A percentile compares a stretch with the other conserved stretches of the same genome.
Conservation (phyloP, 53 echinoderm and acorn worm species). For the Pentamera pediparva region DNA sequence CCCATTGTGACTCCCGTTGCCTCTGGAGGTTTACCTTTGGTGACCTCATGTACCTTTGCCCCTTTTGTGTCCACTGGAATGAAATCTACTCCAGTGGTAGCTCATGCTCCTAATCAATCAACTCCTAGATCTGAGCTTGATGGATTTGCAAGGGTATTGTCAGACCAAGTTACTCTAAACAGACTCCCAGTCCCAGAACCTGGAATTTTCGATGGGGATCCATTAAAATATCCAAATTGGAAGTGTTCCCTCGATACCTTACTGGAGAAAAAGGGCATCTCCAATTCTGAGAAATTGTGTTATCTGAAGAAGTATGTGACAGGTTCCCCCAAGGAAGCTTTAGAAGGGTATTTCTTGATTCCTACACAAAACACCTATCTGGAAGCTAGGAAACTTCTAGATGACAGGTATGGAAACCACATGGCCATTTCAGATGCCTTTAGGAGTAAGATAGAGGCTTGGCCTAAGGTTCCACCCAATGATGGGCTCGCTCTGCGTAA, state of each 20-base stretch:
- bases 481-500: conserved; percentile 2
- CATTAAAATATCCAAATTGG: background rate
- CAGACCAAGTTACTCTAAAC: background rate
- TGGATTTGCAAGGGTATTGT: background rate
- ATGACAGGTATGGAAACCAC: background rate
- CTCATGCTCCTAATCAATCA: no score
- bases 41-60: no score
- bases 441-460: background rate
- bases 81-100: no score
- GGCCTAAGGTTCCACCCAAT: conserved; percentile 6
- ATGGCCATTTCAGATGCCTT: conserved; percentile 5
- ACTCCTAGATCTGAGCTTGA: background rate
- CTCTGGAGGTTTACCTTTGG: background rate
- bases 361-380: background rate
- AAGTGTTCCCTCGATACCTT: background rate
- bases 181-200: background rate
- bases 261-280: background rate
- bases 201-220: background rate
- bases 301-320: background rate
- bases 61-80: no score
- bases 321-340: background rate
- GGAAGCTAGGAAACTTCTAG: background rate
- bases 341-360: conserved; percentile 4
- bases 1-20: background rate
- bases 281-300: background rate